Evolutionary conservation across 2,113 vertebrate species (phyloP), one percentile per base, ranked within the genome.

Genomic region (Grantiella picta): DNA sequence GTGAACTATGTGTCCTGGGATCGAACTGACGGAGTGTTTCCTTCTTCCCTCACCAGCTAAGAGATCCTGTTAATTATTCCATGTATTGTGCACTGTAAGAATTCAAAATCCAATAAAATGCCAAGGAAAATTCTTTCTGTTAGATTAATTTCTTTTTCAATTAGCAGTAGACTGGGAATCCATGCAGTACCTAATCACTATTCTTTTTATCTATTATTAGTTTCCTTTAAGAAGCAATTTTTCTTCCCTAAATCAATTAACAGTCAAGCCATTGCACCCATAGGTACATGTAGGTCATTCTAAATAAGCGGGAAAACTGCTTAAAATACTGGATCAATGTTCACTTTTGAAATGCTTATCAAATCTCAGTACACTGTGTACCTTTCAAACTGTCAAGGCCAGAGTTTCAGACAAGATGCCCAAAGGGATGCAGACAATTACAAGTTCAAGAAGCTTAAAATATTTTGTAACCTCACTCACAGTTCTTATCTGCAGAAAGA

Each of bases 271-370:
- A 80, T 60, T 47, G 6, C 40, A 86, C 45, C 31, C 40, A 64
- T 20, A 64, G 10, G 61, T 68, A 65, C 53, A n/a, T 33, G 27
- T 35, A 65, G n/a, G 49, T 82, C 57, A 76, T 78, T 65, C 22
- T 72, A 82, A 57, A 91, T 79, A 85, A 84, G 82, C n/a, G 45
- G 65, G 11, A 57, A 54, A 87, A 50, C 10, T 44, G 44, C 47
- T 89, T 78, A 75, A 84, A 94, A 90, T 73, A 36, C 15, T 42
- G 45, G 61, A 91, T 82, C 57, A 60, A 36, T 84, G 61, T 42
- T 83, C 77, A 84, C 35, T 71, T 86, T 69, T 85, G 45, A 95
- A 95, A 82, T 61, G 25, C 44, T 91, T 92, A 50, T 87, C n/a
- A 82, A 92, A 86, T 79, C 44, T 71, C 57, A 64, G 11, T 78